A percentile compares a stretch with the other conserved stretches of the same genome.
Evolutionary conservation across 2,797 vertebrate genomes (phyloP).

Genomic region (Pseudochirops cupreus): DNA sequence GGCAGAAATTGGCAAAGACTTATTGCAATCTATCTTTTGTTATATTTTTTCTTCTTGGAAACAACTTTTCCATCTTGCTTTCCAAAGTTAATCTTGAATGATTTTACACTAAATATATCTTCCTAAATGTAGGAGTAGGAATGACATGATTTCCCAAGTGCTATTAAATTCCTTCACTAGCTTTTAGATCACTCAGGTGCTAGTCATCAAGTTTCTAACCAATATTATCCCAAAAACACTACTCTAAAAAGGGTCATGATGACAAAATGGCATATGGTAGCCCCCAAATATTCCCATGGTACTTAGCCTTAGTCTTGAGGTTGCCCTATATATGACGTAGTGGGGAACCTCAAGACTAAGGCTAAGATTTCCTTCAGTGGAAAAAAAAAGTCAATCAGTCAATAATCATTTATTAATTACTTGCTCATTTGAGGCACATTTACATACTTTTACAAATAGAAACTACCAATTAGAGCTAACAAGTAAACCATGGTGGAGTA

Average conservation of each 20-base stretch:
- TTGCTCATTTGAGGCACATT: background rate
- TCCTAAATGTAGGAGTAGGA: background rate
- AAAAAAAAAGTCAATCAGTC: background rate
- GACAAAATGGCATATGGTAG: background rate
- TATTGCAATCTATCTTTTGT: background rate
- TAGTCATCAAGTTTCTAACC: background rate
- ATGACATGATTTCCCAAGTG: fast-evolving
- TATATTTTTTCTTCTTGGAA: slow-evolving; percentile 19
- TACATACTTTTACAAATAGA: background rate
- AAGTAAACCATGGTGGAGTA: background rate
- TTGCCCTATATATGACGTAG: background rate
- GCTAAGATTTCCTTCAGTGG: background rate
- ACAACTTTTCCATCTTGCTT: background rate
- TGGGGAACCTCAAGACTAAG: background rate
- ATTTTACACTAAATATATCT: background rate
- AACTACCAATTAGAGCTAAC: background rate
- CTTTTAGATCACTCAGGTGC: background rate
- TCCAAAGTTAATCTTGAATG: slow-evolving; percentile 36
- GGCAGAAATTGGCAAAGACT: slow-evolving; percentile 45
- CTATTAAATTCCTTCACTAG: background rate
- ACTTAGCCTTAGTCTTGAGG: background rate
- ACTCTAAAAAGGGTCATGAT: background rate
- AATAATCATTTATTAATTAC: slow-evolving; percentile 2
- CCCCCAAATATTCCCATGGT: background rate
- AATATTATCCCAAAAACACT: background rate